Percentiles rank a stretch among this genome's conserved stretches.
These are phyloP conservation scores for Pachyramphus minor DNA, from an alignment of 2,113 vertebrate genomes.

Conservation along the genomic window DNA sequence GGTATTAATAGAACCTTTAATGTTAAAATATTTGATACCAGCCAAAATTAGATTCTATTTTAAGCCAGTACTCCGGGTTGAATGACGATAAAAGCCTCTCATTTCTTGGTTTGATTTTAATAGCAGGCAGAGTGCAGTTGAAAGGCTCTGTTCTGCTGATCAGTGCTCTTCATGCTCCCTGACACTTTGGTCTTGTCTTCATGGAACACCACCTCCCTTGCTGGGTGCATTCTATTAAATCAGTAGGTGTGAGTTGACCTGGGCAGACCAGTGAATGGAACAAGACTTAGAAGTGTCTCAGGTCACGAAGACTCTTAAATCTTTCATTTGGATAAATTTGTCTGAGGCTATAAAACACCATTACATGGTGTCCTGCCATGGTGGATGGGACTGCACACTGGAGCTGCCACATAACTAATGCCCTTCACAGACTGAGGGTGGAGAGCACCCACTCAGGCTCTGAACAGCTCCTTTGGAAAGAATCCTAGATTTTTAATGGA, in stretches of 20 bases:
- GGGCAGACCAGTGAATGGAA: background rate
- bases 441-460: background rate
- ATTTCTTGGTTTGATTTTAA: background rate
- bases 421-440: background rate
- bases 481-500: background rate
- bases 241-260: background rate
- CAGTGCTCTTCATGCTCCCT: background rate
- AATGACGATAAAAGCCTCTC: background rate
- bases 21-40: slow-evolving; percentile 27
- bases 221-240: background rate
- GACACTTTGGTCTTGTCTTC: background rate
- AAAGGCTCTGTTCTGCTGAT: background rate
- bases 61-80: background rate
- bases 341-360: background rate
- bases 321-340: background rate
- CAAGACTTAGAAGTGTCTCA: background rate
- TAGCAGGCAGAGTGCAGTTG: background rate
- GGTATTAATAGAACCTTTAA: slow-evolving; percentile 47
- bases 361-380: background rate
- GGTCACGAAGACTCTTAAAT: background rate
- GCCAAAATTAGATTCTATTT: slow-evolving; percentile 44
- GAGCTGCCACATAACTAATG: background rate
- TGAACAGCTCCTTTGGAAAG: background rate
- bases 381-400: background rate
- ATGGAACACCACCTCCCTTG: background rate